Percentiles rank a stretch among this genome's conserved stretches.
These are phyloP conservation scores for Acrobeloides nanus DNA, from an alignment of 2,888 invertebrate species.

Conservation along the genomic window DNA sequence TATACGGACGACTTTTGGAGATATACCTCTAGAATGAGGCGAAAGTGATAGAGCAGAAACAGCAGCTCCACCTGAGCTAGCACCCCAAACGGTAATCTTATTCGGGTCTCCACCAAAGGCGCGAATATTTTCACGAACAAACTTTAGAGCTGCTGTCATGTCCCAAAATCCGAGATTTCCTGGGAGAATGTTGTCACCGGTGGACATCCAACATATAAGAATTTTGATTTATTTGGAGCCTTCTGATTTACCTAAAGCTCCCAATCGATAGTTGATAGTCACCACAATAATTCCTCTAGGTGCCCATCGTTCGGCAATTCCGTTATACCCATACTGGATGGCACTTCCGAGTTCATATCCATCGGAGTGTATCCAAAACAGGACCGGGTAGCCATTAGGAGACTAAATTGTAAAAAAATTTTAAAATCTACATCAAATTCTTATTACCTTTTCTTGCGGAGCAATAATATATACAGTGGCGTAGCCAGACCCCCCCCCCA, in stretches of 20 bases:
- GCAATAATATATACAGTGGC: too few species aligned
- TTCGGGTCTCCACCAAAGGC: slow-evolving; percentile 22
- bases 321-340: slow-evolving; percentile 4
- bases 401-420: too few species aligned
- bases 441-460: too few species aligned
- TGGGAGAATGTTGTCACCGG: slow-evolving; percentile 19
- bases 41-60: slow-evolving; percentile 8
- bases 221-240: background rate
- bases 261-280: slow-evolving; percentile 25
- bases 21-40: slow-evolving; percentile 14
- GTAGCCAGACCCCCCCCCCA: too few species aligned
- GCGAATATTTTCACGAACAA: slow-evolving; percentile 20
- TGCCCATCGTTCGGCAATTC: slow-evolving; percentile 18
- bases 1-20: too few species aligned
- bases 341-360: slow-evolving; percentile 19
- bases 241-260: slow-evolving; percentile 19
- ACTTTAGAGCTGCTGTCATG: slow-evolving; percentile 18
- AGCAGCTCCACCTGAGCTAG: slow-evolving; percentile 21
- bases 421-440: too few species aligned
- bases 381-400: slow-evolving; percentile 15
- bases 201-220: slow-evolving; percentile 25
- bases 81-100: slow-evolving; percentile 25
- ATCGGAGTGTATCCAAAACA: slow-evolving; percentile 16
- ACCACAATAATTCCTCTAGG: slow-evolving; percentile 24
- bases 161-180: slow-evolving; percentile 31